Base-by-base conservation (phyloP, 2,113 vertebrate genomes). In the Dicentrarchus labrax region DNA sequence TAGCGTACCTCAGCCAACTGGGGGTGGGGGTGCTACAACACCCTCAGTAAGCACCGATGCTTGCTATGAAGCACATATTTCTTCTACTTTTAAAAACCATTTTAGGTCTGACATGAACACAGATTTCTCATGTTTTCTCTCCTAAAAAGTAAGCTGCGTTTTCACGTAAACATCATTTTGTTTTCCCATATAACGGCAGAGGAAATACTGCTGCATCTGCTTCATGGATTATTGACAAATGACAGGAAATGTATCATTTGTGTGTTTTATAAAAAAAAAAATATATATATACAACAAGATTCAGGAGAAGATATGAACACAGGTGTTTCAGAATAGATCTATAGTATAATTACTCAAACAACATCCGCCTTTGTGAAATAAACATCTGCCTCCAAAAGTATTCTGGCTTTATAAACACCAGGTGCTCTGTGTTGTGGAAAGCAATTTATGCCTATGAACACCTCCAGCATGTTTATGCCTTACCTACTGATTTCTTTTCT, bases 341-440 rank as follows among this genome's bases (percentile, higher is more conserved):
- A 78, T 83, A 57, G 38, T 71, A 41, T 50, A 69, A 86, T 90
- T 50, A 81, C 45, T 77, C 21, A 76, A 82, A 84, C 22, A 72
- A 76, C 30, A 65, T 48, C 50, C 1, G n/a, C 43, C 30, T 69
- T 80, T 78, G 47, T 78, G 48, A 80, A 78, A 65, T 41, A 48
- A 73, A 82, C 78, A 80, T 79, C 72, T 82, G 75, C 54, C 54
- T 72, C 45, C 19, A 53, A 76, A 77, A 67, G 50, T 78, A 53
- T 75, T 72, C 50, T 30, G 65, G 54, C 68, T 51, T 61, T 45
- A 72, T 47, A 70, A 83, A 75, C 50, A 78, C 56, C 72, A 78
- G 64, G 73, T 71, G 80, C 22, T 71, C 48, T 53, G 60, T 15
- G 39, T 67, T 76, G 36, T 75, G 77, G 47, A 64, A 57, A 71